Base-by-base conservation (phyloP, 2,888 invertebrate species). In the Bombylius major region DNA sequence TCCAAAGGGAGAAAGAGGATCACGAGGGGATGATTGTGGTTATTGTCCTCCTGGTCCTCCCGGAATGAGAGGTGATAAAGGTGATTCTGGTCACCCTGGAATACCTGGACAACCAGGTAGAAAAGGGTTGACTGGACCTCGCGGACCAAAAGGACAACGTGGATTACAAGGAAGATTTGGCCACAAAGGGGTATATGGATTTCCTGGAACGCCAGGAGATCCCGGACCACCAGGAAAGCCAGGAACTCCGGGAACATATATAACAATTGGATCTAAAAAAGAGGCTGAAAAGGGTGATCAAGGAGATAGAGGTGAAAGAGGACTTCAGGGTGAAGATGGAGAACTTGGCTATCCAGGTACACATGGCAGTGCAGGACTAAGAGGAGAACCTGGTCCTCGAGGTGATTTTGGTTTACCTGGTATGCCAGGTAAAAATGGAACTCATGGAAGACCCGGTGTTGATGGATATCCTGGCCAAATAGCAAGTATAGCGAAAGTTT, bases 21-120 rank as follows among this genome's bases (percentile, higher is more conserved):
- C 68, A 7, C 73, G 75, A 39, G 83, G 83, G 51, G 82, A 82
- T 55, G 81, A 82, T 65, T 86, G 86, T 60, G 84, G 84, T 6
- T 65, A 78, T 54, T 86, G 86, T 59, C 66, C 72, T 55, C 78
- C 82, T 63, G 85, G 74, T 33, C 67, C 67, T 6, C 62, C 60
- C 31, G 74, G 74, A 3, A 9, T 60, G 0, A 69, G 68, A 31
- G 74, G 75, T 39, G 59, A 67, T 13, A 55, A 57, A n/a, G 74
- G 74, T 32, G 71, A 71, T 56, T 63, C 59, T 44, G 75, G 75
- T 5, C 67, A 65, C 57, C 63, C 66, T 0, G 75, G 75, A 0
- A 57, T 64, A 4, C 63, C 66, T 44, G 75, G 75, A 0, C 57
- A 56, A 6, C 59, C 63, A 13, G 75, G 75, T 8, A 51, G 59